Conservation (phyloP, 2,797 vertebrate species). For the Discoglossus pictus region DNA sequence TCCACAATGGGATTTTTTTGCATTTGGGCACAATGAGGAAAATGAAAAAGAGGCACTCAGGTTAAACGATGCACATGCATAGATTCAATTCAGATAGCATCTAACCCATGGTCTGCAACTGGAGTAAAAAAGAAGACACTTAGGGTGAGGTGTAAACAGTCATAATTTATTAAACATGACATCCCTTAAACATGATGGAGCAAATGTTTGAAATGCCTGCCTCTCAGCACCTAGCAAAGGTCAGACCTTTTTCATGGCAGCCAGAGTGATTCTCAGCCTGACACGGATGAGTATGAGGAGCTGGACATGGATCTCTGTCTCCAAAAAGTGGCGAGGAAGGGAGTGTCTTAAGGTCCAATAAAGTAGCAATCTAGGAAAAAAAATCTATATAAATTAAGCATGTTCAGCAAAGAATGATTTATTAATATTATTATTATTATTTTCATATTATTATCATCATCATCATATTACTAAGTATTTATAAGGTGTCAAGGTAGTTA, state of each 20-base stretch:
- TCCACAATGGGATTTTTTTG: too few relatives aligned
- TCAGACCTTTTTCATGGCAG: conserved; percentile 63
- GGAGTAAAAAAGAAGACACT: conserved; percentile 71
- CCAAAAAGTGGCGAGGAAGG: conserved; percentile 14
- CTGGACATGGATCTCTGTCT: not conserved
- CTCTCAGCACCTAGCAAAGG: conserved; percentile 69
- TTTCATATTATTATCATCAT: too few relatives aligned
- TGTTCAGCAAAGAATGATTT: too few relatives aligned
- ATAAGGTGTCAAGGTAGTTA: too few relatives aligned
- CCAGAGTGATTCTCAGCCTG: not conserved
- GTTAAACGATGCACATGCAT: too few relatives aligned
- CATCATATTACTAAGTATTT: too few relatives aligned
- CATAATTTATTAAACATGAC: conserved; percentile 79
- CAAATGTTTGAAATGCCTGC: conserved; percentile 72
- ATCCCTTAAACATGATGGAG: conserved; percentile 75
- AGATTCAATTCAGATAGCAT: conserved; percentile 62
- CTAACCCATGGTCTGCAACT: conserved; percentile 69
- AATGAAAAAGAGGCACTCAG: too few relatives aligned
- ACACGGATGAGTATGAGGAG: not conserved
- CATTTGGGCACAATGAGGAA: too few relatives aligned
- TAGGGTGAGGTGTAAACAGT: conserved; percentile 73
- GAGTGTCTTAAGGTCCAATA: too few relatives aligned
- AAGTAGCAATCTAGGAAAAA: too few relatives aligned
- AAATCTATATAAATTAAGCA: too few relatives aligned
- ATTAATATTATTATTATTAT: too few relatives aligned